Conservation (phyloP, 92 coral and sea anemone species). For the Hydrozoanthus gracilis region DNA sequence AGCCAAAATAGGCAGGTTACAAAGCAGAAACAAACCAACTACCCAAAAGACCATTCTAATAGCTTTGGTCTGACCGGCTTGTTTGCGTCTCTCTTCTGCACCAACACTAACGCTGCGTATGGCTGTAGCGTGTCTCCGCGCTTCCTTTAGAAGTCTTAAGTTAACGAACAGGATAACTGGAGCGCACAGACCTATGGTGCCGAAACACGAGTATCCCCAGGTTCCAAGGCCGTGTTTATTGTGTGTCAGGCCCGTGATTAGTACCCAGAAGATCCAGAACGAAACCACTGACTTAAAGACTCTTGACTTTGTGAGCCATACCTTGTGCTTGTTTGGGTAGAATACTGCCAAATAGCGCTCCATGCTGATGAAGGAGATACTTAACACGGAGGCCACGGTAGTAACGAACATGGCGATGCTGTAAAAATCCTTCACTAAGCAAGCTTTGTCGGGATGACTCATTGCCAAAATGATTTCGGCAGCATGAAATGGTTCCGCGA, state of each 20-base stretch:
- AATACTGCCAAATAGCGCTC: slow-evolving; percentile 60
- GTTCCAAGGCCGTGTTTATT: slow-evolving; percentile 51
- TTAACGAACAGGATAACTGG: slow-evolving; percentile 40
- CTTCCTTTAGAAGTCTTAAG: slow-evolving; percentile 45
- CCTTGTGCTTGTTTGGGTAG: slow-evolving; percentile 49
- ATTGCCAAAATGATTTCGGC: slow-evolving; percentile 47
- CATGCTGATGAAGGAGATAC: slow-evolving; percentile 44
- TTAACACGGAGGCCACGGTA: slow-evolving; percentile 47
- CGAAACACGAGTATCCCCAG: slow-evolving; percentile 59
- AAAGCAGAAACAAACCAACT: slow-evolving; percentile 42
- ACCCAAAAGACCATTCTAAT: slow-evolving; percentile 40
- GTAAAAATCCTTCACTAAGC: slow-evolving; percentile 55
- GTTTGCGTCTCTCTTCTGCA: neutral
- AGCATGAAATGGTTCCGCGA: slow-evolving; percentile 57
- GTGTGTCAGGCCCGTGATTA: slow-evolving; percentile 52
- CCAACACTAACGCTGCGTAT: slow-evolving; percentile 28
- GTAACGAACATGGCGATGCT: slow-evolving; percentile 53
- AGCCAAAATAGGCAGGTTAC: slow-evolving; percentile 59
- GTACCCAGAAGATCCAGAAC: slow-evolving; percentile 56
- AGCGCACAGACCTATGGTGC: slow-evolving; percentile 44
- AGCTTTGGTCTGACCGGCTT: slow-evolving; percentile 43
- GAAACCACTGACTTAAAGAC: neutral
- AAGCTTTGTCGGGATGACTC: slow-evolving; percentile 45
- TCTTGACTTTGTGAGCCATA: slow-evolving; percentile 37
- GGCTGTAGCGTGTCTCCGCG: slow-evolving; percentile 41